A percentile compares a stretch with the other conserved stretches of the same genome.
Evolutionary conservation across 1,140 invertebrate genomes (phyloP).

Genomic region (Leptoteleia sp.): DNA sequence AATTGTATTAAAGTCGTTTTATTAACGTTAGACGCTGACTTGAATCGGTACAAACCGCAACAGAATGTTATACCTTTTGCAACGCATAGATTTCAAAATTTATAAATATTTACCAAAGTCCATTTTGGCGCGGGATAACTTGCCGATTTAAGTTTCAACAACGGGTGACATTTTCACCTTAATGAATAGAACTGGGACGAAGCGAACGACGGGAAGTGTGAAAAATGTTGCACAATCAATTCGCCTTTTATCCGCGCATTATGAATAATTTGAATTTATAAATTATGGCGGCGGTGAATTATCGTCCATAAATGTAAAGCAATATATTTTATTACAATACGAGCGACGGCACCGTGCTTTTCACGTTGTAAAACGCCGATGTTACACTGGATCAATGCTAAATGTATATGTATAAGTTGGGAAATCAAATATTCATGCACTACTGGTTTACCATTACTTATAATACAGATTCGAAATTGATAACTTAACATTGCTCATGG

Average conservation of each 20-base stretch:
- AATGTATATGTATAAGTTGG: conserved; percentile 54
- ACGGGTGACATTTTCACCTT: conserved; percentile 12
- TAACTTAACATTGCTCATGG: conserved; percentile 42
- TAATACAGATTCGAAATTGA: conserved; percentile 56
- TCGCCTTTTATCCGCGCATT: conserved; percentile 27
- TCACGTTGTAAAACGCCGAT: conserved; percentile 50
- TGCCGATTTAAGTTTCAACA: too few relatives aligned
- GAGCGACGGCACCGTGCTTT: conserved; percentile 26
- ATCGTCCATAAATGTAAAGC: conserved; percentile 55
- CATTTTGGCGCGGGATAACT: too few relatives aligned
- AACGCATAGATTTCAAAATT: too few relatives aligned
- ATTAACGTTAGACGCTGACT: too few relatives aligned
- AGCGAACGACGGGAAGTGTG: conserved; percentile 14
- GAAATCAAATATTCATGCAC: conserved; percentile 58
- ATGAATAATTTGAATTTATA: conserved; percentile 59
- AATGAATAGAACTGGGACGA: conserved; percentile 23
- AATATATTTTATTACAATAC: conserved; percentile 60
- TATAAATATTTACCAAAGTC: too few relatives aligned
- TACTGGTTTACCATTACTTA: conserved; percentile 53
- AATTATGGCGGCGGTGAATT: conserved; percentile 55
- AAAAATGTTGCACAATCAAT: conserved; percentile 38
- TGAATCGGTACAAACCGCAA: too few relatives aligned
- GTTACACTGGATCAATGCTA: conserved; percentile 44
- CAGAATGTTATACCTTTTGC: too few relatives aligned
- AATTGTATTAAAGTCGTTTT: too few relatives aligned